Evolutionary conservation across 2,797 vertebrate genomes (phyloP).

Genomic region (Chelon labrosus): DNA sequence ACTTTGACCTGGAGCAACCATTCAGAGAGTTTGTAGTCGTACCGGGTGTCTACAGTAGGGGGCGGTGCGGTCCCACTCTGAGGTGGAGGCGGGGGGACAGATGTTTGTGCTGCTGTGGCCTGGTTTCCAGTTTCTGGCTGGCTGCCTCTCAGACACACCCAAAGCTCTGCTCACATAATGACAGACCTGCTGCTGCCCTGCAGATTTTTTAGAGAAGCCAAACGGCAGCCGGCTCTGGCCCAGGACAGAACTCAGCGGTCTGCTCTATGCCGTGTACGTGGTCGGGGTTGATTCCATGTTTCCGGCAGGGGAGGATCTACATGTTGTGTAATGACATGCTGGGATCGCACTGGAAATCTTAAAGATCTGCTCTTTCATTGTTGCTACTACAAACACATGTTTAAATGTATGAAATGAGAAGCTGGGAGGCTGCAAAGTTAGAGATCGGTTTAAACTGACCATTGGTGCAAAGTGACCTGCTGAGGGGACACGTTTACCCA

Average conservation of each 20-base stretch:
- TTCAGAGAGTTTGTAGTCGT: neutral
- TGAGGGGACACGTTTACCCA: no score
- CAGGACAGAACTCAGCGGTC: constrained; percentile 15
- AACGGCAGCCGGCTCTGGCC: constrained; percentile 43
- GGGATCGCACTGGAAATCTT: constrained; percentile 21
- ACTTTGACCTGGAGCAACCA: no score
- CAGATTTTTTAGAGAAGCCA: constrained; percentile 44
- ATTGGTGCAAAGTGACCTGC: no score
- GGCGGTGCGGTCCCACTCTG: constrained; percentile 31
- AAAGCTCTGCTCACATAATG: constrained; percentile 68
- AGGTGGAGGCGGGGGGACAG: constrained; percentile 33
- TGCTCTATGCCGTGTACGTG: constrained; percentile 31
- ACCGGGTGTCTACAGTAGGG: constrained; percentile 33
- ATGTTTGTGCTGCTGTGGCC: constrained; percentile 62
- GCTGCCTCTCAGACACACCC: constrained; percentile 74
- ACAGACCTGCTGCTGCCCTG: constrained; percentile 61
- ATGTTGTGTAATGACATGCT: constrained; percentile 64
- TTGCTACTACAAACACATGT: no score
- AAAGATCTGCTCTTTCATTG: constrained; percentile 28
- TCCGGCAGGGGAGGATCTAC: constrained; percentile 37
- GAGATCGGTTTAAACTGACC: no score
- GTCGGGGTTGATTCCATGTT: constrained; percentile 59
- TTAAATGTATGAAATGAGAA: no score
- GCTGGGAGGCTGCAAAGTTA: no score
- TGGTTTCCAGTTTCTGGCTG: constrained; percentile 66